Evolutionary conservation across 2,797 vertebrate species (phyloP).

Genomic region (Poeciliopsis paucimaculata): DNA sequence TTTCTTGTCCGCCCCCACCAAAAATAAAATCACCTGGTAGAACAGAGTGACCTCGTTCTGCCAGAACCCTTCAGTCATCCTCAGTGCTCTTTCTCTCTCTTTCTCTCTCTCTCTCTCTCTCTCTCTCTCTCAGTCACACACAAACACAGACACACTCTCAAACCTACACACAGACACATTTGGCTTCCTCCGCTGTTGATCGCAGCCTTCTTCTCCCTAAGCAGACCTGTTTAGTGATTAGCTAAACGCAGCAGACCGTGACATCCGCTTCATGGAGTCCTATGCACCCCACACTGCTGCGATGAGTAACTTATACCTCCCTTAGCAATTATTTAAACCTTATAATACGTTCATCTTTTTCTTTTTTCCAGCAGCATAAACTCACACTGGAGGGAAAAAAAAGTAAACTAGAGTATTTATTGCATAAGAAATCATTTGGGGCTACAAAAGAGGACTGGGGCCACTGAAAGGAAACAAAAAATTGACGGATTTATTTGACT

Average conservation of each 20-base stretch:
- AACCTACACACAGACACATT: constrained; percentile 25
- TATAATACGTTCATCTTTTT: not conserved
- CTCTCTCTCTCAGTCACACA: not conserved
- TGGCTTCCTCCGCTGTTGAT: constrained; percentile 37
- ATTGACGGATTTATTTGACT: too few species aligned
- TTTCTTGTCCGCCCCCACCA: constrained; percentile 62
- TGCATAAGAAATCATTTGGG: not conserved
- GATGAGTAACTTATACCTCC: constrained; percentile 29
- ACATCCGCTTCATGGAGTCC: constrained; percentile 39
- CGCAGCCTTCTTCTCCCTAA: constrained; percentile 45
- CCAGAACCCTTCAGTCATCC: constrained; percentile 79
- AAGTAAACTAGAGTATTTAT: not conserved
- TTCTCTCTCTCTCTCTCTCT: not conserved
- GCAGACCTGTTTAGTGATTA: constrained; percentile 76
- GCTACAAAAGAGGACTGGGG: too few species aligned
- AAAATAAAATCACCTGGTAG: constrained; percentile 70
- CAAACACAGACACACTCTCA: constrained; percentile 24
- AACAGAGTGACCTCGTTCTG: constrained; percentile 81
- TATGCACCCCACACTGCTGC: constrained; percentile 25
- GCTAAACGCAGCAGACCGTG: constrained; percentile 56
- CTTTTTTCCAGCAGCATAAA: too few species aligned
- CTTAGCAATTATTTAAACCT: not conserved
- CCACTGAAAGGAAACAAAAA: too few species aligned
- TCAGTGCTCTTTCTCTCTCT: constrained; percentile 19
- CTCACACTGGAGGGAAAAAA: not conserved